Evolutionary conservation across 2,113 vertebrate species (phyloP).

Genomic region (Poeciliopsis prolifica): DNA sequence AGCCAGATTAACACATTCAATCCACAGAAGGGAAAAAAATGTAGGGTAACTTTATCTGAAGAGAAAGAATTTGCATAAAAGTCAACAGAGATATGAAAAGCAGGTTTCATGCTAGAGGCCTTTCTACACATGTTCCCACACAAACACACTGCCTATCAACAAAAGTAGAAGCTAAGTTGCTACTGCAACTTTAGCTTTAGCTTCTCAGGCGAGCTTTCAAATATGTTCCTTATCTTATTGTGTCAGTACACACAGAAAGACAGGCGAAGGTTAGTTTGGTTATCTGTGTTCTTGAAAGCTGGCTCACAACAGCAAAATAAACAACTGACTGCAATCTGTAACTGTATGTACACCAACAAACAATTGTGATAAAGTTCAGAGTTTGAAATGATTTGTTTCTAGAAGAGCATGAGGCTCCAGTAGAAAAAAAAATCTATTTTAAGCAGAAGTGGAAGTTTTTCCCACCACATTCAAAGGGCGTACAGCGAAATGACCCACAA

Average conservation of each 20-base stretch:
- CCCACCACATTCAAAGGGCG: constrained; percentile 31
- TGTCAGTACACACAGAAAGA: constrained; percentile 10
- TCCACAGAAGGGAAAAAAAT: not conserved
- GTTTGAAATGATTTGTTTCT: constrained; percentile 20
- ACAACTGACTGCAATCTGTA: not conserved
- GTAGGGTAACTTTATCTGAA: constrained; percentile 4
- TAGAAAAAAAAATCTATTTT: constrained; percentile 50
- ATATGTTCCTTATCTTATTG: constrained; percentile 30
- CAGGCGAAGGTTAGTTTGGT: not conserved
- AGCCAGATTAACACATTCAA: not conserved
- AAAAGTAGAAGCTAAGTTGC: not conserved
- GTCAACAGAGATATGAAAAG: constrained; percentile 15
- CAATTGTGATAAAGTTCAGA: not conserved
- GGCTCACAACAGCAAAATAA: constrained; percentile 11
- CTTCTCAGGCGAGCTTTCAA: constrained; percentile 1
- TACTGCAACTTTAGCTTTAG: not conserved
- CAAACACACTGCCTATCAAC: not conserved
- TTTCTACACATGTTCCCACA: not conserved
- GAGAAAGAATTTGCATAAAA: constrained; percentile 21
- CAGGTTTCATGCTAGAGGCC: not conserved
- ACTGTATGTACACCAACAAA: not conserved
- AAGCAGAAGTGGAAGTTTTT: constrained; percentile 38
- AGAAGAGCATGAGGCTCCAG: not conserved
- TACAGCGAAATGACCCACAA: constrained; percentile 52
- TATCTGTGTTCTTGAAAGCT: constrained; percentile 21